These are phyloP conservation scores for Cuculus canorus DNA, from an alignment of 2,797 vertebrate species.

Conservation along the genomic window DNA sequence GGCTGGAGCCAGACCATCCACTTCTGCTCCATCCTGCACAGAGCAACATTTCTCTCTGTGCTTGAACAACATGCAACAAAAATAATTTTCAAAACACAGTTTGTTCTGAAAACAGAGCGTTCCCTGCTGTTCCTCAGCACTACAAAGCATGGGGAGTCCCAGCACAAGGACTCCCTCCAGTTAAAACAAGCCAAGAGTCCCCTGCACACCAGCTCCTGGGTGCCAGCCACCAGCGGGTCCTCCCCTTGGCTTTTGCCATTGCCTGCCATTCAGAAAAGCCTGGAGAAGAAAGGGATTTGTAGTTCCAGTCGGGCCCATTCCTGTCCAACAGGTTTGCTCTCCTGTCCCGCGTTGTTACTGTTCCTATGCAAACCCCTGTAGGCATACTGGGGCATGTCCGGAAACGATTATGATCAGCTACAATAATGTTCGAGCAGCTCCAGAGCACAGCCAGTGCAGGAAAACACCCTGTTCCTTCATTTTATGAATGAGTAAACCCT, in stretches of 20 bases:
- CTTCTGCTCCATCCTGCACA: background rate
- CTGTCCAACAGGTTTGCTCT: slow-evolving; percentile 37
- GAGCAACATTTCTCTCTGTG: background rate
- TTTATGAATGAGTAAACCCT: slow-evolving; percentile 64
- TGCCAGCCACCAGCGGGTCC: background rate
- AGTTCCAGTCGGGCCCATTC: background rate
- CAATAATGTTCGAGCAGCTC: slow-evolving; percentile 24
- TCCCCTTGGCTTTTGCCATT: background rate
- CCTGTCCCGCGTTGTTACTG: background rate
- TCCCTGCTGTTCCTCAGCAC: background rate
- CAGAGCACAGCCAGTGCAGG: slow-evolving; percentile 33
- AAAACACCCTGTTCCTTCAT: slow-evolving; percentile 38
- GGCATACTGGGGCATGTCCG: slow-evolving; percentile 71
- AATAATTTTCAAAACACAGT: rapidly evolving
- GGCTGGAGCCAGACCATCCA: background rate
- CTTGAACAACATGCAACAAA: background rate
- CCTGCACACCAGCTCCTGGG: background rate
- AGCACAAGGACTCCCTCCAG: background rate
- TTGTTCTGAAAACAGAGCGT: background rate
- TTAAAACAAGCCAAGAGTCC: background rate
- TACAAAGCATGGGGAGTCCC: background rate
- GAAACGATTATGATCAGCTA: slow-evolving; percentile 61
- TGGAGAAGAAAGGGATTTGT: background rate
- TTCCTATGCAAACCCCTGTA: slow-evolving; percentile 49
- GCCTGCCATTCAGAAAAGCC: background rate